Evolutionary conservation across 1,140 invertebrate species (phyloP).

Genomic region (Scaptomyza hsui): DNA sequence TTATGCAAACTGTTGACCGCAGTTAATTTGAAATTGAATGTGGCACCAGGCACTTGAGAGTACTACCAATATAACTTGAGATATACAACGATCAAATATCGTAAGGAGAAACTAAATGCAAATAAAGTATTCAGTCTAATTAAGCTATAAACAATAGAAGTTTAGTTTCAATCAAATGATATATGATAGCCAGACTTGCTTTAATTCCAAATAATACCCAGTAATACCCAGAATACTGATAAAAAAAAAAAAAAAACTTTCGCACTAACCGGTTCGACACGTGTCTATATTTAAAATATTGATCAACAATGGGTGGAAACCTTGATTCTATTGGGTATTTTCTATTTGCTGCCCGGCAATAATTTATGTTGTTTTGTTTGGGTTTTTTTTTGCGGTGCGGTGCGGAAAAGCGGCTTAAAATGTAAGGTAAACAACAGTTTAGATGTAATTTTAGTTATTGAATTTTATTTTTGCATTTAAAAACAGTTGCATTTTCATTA

Average conservation of each 20-base stretch:
- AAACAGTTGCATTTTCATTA: slow-evolving; percentile 46
- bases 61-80: not conserved
- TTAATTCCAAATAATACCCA: slow-evolving; percentile 6
- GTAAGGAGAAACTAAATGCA: too few species aligned
- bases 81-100: not conserved
- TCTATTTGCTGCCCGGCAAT: not conserved
- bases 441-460: slow-evolving; percentile 32
- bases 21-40: slow-evolving; percentile 10
- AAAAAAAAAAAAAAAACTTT: not conserved
- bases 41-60: not conserved
- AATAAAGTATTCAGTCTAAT: too few species aligned
- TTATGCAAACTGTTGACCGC: slow-evolving; percentile 19
- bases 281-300: slow-evolving; percentile 17
- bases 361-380: slow-evolving; percentile 18
- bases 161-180: not conserved
- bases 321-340: slow-evolving; percentile 25
- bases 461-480: slow-evolving; percentile 54
- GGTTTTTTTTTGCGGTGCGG: not conserved
- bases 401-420: slow-evolving; percentile 21
- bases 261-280: slow-evolving; percentile 10
- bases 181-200: not conserved
- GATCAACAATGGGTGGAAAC: slow-evolving; percentile 22
- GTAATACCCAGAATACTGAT: slow-evolving; percentile 10
- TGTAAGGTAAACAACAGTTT: slow-evolving; percentile 10
- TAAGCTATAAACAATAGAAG: not conserved